These are phyloP conservation scores for Iphiclides podalirius DNA, from an alignment of 2,888 invertebrate genomes.

Conservation along the genomic window DNA sequence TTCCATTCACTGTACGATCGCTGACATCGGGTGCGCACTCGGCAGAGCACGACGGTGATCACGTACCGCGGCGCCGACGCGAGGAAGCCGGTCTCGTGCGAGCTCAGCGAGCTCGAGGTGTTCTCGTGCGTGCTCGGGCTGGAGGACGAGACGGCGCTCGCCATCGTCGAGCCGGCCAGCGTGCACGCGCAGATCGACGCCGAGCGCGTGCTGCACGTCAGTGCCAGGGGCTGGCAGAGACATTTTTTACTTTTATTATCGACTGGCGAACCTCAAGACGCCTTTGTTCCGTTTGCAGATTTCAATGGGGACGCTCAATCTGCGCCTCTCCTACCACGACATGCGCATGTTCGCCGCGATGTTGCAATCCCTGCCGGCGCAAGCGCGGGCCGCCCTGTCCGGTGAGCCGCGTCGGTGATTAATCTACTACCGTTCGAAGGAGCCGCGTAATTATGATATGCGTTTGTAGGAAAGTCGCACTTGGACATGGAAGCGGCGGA, in stretches of 20 bases:
- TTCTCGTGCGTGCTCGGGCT: constrained; percentile 94
- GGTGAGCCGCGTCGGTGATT: constrained; percentile 37
- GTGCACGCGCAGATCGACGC: constrained; percentile 85
- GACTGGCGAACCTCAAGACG: too few relatives aligned
- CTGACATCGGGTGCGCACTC: background rate
- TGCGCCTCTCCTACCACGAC: constrained; percentile 95
- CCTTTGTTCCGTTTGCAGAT: constrained; percentile 71
- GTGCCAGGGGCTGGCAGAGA: too few relatives aligned
- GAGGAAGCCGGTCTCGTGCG: constrained; percentile 90
- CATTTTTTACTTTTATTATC: too few relatives aligned
- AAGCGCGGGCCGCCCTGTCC: constrained; percentile 82
- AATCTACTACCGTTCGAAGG: too few relatives aligned
- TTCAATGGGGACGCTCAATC: constrained; percentile 86
- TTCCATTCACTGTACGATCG: too few relatives aligned
- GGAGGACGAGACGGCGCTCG: constrained; percentile 95
- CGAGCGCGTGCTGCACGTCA: constrained; percentile 70
- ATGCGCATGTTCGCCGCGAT: constrained; percentile 94
- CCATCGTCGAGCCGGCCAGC: constrained; percentile 96
- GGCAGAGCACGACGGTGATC: constrained; percentile 91
- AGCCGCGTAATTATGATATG: too few relatives aligned
- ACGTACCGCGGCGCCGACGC: constrained; percentile 86
- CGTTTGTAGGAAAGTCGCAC: constrained; percentile 29
- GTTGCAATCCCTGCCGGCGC: constrained; percentile 91
- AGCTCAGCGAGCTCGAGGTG: constrained; percentile 93
- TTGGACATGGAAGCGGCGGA: constrained; percentile 32